Percentiles rank a stretch among this genome's conserved stretches.
Conservation (phyloP, 30 jellyfish, hydroid and myxozoan genomes). For the Turritopsis dohrnii region DNA sequence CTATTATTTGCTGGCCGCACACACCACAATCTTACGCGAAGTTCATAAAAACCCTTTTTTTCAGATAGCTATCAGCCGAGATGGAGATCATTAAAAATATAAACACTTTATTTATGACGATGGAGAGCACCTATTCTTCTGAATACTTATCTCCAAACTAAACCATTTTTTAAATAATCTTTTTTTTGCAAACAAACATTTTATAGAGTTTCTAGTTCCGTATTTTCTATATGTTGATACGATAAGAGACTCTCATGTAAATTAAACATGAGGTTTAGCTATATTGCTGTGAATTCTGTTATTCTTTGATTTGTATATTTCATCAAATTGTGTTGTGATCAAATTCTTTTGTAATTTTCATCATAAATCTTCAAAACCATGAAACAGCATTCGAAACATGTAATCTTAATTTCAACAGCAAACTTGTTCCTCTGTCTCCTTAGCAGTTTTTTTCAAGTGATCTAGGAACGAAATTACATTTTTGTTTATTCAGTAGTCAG, state of each 20-base stretch:
- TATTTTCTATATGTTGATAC: neutral
- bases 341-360: neutral
- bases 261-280: neutral
- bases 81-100: neutral
- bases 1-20: neutral
- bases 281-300: neutral
- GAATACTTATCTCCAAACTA: neutral
- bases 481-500: neutral
- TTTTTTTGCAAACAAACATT: neutral
- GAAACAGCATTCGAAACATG: neutral
- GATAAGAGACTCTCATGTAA: neutral
- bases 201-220: neutral
- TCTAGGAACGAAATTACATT: neutral
- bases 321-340: neutral
- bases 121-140: neutral
- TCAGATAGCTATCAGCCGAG: neutral
- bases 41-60: neutral
- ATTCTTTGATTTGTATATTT: neutral
- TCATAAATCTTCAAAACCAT: neutral
- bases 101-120: neutral
- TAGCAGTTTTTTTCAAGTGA: neutral
- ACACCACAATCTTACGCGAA: neutral
- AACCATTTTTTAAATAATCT: neutral
- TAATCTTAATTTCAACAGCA: neutral
- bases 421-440: neutral